phyloP scores from a whole-genome alignment of 2,888 invertebrate species.

The Diloba caeruleocephala region DNA sequence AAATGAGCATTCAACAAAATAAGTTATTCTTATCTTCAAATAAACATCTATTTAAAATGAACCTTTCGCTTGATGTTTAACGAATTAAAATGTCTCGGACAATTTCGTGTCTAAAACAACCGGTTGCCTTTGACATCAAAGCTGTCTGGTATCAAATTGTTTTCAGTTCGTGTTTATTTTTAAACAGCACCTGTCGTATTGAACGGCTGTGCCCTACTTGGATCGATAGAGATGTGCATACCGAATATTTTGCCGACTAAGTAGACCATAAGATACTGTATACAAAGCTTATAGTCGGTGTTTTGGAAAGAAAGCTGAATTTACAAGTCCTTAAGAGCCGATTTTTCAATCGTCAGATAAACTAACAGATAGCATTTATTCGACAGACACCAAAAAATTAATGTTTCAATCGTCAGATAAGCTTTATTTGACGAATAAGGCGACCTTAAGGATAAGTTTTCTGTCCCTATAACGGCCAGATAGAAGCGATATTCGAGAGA shows the following conservation, averaged over 20 bases:
- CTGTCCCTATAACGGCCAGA: too few relatives aligned
- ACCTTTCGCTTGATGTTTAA: conserved; percentile 20
- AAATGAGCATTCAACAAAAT: conserved; percentile 8
- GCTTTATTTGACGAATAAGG: too few relatives aligned
- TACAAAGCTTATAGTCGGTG: neutral
- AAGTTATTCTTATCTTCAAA: conserved; percentile 2
- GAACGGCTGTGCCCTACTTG: conserved; percentile 9
- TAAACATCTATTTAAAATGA: conserved; percentile 19
- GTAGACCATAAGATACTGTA: neutral
- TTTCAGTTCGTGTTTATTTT: conserved; percentile 53
- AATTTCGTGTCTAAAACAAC: conserved; percentile 26
- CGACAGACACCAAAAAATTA: too few relatives aligned
- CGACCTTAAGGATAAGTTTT: too few relatives aligned
- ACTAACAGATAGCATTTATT: too few relatives aligned
- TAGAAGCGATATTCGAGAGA: too few relatives aligned
- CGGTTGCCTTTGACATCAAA: conserved; percentile 45
- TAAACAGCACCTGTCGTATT: conserved; percentile 47
- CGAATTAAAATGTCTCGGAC: conserved; percentile 37
- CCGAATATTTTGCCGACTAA: conserved; percentile 5
- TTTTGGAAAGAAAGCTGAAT: neutral
- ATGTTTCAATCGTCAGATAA: too few relatives aligned
- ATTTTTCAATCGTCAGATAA: too few relatives aligned
- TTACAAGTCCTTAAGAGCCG: too few relatives aligned
- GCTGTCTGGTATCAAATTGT: conserved; percentile 51
- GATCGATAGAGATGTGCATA: conserved; percentile 37